Evolutionary conservation across 2,113 vertebrate genomes (phyloP).

Genomic region (Rhineura floridana): DNA sequence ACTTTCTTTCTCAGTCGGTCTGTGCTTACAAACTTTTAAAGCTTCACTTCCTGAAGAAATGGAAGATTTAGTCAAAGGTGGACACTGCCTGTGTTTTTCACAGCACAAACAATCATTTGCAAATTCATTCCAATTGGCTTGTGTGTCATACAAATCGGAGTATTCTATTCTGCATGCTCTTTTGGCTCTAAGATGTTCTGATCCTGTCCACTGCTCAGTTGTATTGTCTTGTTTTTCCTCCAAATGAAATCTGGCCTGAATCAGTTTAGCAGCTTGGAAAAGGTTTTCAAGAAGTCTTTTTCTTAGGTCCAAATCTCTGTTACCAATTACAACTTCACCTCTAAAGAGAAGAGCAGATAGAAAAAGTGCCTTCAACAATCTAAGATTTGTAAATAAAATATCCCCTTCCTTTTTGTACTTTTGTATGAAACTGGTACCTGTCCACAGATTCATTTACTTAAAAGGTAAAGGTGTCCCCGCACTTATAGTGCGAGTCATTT

Average conservation of each 20-base stretch:
- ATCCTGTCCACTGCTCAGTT: neutral
- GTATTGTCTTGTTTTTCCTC: neutral
- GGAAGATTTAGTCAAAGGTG: neutral
- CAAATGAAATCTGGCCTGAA: neutral
- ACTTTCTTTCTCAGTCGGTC: neutral
- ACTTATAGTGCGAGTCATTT: no score
- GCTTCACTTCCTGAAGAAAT: neutral
- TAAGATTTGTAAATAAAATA: no score
- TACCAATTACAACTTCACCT: neutral
- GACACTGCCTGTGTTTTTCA: neutral
- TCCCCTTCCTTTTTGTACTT: neutral
- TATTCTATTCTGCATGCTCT: neutral
- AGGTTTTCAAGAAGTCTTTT: neutral
- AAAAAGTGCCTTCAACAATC: no score
- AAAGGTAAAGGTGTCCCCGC: no score
- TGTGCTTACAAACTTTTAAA: neutral
- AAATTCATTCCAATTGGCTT: neutral
- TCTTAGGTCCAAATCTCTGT: neutral
- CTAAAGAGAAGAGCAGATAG: no score
- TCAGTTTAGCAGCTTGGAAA: neutral
- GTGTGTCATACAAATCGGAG: neutral
- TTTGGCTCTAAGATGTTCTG: neutral
- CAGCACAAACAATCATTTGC: neutral
- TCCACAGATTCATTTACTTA: neutral
- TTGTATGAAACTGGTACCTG: neutral